These are phyloP conservation scores for Notospermus geniculatus DNA, from an alignment of 1,140 invertebrate species.

Conservation along the genomic window DNA sequence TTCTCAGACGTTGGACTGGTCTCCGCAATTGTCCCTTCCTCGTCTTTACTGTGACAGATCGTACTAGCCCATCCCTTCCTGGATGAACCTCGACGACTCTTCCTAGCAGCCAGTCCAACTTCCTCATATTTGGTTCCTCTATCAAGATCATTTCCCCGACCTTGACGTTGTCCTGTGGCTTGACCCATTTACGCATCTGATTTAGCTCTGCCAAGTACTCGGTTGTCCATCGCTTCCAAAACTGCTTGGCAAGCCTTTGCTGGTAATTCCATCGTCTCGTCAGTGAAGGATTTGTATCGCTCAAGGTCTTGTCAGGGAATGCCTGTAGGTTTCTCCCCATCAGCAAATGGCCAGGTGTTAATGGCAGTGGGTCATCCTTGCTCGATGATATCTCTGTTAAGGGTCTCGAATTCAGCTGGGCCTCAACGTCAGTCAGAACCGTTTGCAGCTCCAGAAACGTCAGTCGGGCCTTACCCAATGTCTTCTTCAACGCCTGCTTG, in stretches of 20 bases:
- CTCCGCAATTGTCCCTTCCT: no score
- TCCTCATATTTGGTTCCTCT: neutral
- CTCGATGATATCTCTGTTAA: neutral
- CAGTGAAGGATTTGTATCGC: neutral
- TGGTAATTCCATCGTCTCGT: neutral
- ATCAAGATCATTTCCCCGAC: neutral
- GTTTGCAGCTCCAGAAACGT: neutral
- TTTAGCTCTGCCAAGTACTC: neutral
- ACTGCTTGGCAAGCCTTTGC: neutral
- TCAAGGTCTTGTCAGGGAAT: neutral
- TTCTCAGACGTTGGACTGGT: no score
- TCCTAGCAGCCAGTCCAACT: neutral
- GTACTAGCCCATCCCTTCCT: neutral
- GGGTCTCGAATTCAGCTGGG: neutral
- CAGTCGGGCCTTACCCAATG: neutral
- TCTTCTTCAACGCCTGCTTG: neutral
- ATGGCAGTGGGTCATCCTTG: neutral
- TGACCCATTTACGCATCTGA: neutral
- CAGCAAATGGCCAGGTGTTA: neutral
- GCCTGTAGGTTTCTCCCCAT: neutral
- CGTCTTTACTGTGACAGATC: neutral
- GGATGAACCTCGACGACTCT: neutral
- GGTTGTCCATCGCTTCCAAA: constrained; percentile 1
- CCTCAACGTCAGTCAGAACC: neutral
- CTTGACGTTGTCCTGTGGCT: neutral